Base-by-base conservation (phyloP, 1,140 invertebrate species). In the Bombus soroeensis region DNA sequence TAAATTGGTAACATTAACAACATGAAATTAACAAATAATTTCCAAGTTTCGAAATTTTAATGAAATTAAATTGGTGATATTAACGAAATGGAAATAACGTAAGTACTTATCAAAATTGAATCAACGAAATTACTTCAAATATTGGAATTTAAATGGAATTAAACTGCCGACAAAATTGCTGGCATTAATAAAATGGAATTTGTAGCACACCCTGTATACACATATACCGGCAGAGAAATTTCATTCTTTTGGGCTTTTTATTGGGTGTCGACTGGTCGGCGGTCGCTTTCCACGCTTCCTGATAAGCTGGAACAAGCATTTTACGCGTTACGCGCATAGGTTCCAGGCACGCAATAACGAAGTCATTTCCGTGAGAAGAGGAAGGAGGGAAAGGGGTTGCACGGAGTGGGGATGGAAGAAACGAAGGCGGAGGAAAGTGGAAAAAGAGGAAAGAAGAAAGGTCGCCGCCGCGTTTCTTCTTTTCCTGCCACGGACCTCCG, bases 401-500 rank as follows among this genome's bases (percentile, higher is more conserved):
- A 5, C 15, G 15, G 15, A 59, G 37, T 5, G 66, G 53, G 32
- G 25, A 34, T 18, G 66, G 34, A 10, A n/a, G 47, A 53, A 53
- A 53, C 47, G 12, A 32, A 39, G 25, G 34, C 8, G 25, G 41
- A 70, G 47, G 53, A 12, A 41, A 34, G 43, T 39, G 34, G 32
- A 25, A n/a, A 79, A 88, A 85, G 88, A 85, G 81, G 66, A 77
- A 28, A 75, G 53, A 80, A 66, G 83, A 85, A 87, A 87, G 81
- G 59, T 77, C 76, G 77, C 43, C 47, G 47, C 18, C 18, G 47
- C 25, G 66, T 75, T 43, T 43, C 62, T 84, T 88, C 74, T 88
- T 87, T 86, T 91, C 87, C 81, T 87, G 77, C 8, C 85, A 70
- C 70, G 53, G 10, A 12, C 34, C 39, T 25, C 53, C 78, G 25